phyloP scores from a whole-genome alignment of 92 coral and sea anemone species.

The Porites cylindrica region DNA sequence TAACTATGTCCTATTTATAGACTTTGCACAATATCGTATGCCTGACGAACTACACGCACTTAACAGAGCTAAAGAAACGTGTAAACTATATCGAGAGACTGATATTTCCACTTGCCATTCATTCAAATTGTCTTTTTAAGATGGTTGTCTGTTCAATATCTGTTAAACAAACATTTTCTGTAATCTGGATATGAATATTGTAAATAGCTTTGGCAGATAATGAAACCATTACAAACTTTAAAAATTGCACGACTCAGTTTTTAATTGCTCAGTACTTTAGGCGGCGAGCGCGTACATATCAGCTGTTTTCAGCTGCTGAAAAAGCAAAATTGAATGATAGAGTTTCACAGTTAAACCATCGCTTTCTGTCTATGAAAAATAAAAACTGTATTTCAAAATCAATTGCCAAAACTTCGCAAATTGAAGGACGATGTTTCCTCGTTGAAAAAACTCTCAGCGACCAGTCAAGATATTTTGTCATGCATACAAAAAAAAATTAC shows the following conservation, averaged over 20 bases:
- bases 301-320: background rate
- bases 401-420: constrained; percentile 11
- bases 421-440: constrained; percentile 11
- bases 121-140: constrained; percentile 2
- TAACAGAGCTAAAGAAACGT: background rate
- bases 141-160: background rate
- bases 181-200: constrained; percentile 5
- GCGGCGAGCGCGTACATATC: background rate
- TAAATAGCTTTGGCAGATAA: background rate
- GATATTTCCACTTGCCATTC: background rate
- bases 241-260: background rate
- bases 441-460: background rate
- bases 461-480: background rate
- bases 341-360: background rate
- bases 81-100: background rate
- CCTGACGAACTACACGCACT: background rate
- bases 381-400: background rate
- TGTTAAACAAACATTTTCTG: constrained; percentile 33
- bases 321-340: background rate
- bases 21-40: background rate
- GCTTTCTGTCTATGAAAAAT: background rate
- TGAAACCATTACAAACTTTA: background rate
- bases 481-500: constrained; percentile 16
- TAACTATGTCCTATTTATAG: background rate
- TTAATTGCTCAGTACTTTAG: constrained; percentile 1